Evolutionary conservation across 1,140 invertebrate species (phyloP).

Genomic region (Ostrea edulis): DNA sequence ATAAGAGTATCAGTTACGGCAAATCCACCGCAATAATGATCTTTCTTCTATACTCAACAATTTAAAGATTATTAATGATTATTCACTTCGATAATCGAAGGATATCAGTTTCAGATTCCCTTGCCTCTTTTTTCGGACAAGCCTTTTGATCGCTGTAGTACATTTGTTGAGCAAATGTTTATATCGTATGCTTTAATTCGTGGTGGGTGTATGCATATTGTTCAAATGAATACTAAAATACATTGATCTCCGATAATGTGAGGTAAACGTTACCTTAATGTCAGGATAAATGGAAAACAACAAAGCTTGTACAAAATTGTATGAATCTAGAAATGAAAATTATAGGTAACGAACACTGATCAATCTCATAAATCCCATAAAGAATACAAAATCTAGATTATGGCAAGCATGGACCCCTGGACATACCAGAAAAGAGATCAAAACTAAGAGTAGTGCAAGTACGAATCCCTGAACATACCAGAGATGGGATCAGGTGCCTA

Average conservation of each 20-base stretch:
- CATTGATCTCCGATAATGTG: not conserved
- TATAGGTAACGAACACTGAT: not conserved
- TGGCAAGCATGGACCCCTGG: no score
- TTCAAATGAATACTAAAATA: not conserved
- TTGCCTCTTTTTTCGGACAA: not conserved
- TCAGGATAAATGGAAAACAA: no score
- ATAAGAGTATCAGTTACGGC: conserved; percentile 14
- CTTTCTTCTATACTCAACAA: conserved; percentile 22
- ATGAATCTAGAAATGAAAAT: not conserved
- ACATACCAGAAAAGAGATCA: not conserved
- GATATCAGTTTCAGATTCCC: not conserved
- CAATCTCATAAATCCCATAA: no score
- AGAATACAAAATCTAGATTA: no score
- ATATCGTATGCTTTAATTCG: not conserved
- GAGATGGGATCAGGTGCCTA: not conserved
- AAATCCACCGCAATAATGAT: not conserved
- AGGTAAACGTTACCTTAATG: not conserved
- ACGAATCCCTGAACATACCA: no score
- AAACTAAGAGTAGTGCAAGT: no score
- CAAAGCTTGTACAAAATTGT: not conserved
- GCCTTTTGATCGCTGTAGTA: not conserved
- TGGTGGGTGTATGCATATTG: not conserved
- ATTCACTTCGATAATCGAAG: not conserved
- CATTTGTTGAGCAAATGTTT: not conserved
- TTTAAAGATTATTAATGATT: not conserved